Conservation (phyloP, 2,888 invertebrate genomes). For the Andrena bucephala region DNA sequence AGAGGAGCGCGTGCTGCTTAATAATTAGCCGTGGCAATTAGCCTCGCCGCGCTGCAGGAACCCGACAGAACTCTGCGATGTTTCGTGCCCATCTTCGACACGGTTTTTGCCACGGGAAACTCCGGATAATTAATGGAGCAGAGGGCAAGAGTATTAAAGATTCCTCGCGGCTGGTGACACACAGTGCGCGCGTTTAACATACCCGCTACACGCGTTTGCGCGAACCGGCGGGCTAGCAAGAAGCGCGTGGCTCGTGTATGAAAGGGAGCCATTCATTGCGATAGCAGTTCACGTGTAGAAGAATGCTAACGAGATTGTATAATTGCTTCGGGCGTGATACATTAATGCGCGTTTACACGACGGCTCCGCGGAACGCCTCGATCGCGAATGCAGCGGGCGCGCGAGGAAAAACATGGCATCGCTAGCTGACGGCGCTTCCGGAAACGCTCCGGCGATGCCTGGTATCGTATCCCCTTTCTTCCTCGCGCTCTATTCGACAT, state of each 20-base stretch:
- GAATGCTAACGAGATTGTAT: constrained; percentile 69
- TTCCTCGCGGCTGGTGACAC: constrained; percentile 25
- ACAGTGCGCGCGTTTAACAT: constrained; percentile 26
- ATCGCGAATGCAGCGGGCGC: constrained; percentile 33
- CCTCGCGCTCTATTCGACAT: not conserved
- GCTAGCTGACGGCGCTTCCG: constrained; percentile 45
- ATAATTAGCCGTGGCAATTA: not conserved
- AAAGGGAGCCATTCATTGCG: constrained; percentile 70
- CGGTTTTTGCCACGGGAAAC: not conserved
- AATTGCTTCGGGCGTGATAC: constrained; percentile 62
- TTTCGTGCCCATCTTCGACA: not conserved
- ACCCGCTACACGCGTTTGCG: constrained; percentile 57
- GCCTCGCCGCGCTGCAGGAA: not conserved
- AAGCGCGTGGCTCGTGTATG: constrained; percentile 66
- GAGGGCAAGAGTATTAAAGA: constrained; percentile 11
- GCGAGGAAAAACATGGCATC: constrained; percentile 31
- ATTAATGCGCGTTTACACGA: constrained; percentile 48
- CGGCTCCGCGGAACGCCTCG: constrained; percentile 3
- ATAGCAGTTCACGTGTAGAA: constrained; percentile 55
- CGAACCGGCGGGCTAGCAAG: constrained; percentile 51
- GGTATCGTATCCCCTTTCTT: constrained; percentile 21
- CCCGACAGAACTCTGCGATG: not conserved
- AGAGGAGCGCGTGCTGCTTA: no score
- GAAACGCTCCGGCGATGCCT: constrained; percentile 13
- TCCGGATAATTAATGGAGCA: constrained; percentile 33